Evolutionary conservation across 64 coral and sea anemone genomes (phyloP).

Genomic region (Stichodactyla helianthus): DNA sequence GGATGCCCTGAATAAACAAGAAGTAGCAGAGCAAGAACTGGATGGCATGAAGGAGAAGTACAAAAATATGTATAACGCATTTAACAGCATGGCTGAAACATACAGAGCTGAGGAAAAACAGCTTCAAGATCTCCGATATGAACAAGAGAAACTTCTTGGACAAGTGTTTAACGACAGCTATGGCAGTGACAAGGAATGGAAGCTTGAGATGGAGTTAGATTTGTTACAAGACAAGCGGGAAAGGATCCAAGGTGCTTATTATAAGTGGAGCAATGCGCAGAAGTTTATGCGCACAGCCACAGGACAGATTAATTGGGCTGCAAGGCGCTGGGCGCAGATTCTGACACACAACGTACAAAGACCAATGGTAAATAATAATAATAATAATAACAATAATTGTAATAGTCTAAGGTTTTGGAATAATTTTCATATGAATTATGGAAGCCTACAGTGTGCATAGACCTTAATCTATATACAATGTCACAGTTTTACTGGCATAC

Average conservation of each 20-base stretch:
- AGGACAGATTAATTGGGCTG: conserved; percentile 61
- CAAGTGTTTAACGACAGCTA: conserved; percentile 88
- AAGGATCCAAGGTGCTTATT: conserved; percentile 53
- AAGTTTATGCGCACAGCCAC: conserved; percentile 49
- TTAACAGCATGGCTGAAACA: conserved; percentile 16
- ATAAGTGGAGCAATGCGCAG: conserved; percentile 70
- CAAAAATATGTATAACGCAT: conserved; percentile 56
- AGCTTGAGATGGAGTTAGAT: conserved; percentile 78
- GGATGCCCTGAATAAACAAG: conserved; percentile 85
- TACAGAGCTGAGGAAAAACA: conserved; percentile 47
- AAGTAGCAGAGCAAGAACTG: conserved; percentile 83
- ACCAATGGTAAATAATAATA: conserved; percentile 53
- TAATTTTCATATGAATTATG: neutral
- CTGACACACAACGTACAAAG: conserved; percentile 37
- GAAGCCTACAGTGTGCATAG: no score
- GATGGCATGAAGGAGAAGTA: conserved; percentile 67
- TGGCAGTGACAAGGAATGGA: conserved; percentile 86
- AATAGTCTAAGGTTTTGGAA: neutral
- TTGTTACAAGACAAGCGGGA: conserved; percentile 60
- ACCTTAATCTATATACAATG: no score
- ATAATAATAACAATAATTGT: no score
- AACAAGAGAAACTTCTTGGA: conserved; percentile 66
- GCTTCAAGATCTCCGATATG: conserved; percentile 29
- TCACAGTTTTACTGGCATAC: no score
- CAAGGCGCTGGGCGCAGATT: conserved; percentile 89